Percentiles rank a stretch among this genome's conserved stretches.
Conservation (phyloP, 2,888 invertebrate genomes). For the Serrognathus titanus region DNA sequence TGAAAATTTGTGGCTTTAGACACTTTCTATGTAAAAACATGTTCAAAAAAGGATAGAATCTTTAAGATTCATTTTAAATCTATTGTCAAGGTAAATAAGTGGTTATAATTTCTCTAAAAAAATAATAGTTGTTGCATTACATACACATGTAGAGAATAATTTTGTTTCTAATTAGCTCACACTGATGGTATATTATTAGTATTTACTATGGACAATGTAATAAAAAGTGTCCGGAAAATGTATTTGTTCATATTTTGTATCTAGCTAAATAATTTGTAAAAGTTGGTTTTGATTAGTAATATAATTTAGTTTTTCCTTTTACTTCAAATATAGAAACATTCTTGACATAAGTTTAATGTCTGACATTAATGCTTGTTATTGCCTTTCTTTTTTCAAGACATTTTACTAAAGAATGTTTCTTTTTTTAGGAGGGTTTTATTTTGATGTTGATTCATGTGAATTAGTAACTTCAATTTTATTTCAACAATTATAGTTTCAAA, state of each 20-base stretch:
- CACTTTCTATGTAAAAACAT: slow-evolving; percentile 1
- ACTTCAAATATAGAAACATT: no score
- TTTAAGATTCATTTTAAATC: neutral
- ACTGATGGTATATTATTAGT: slow-evolving; percentile 12
- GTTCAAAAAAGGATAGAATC: neutral
- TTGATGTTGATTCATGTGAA: neutral
- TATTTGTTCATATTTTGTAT: slow-evolving; percentile 5
- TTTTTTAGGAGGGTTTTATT: neutral
- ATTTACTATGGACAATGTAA: slow-evolving; percentile 14
- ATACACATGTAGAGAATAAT: slow-evolving; percentile 15
- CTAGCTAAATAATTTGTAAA: neutral
- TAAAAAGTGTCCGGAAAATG: slow-evolving; percentile 10
- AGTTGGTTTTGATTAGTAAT: neutral
- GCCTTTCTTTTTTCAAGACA: no score
- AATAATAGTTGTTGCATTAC: slow-evolving; percentile 12
- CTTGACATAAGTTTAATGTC: no score
- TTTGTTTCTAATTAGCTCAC: slow-evolving; percentile 18
- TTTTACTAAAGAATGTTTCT: neutral
- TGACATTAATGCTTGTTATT: no score
- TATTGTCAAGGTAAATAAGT: slow-evolving; percentile 1
- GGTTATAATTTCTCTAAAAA: slow-evolving; percentile 12
- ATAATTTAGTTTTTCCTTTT: neutral
- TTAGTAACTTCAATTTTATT: neutral
- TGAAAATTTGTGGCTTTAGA: neutral
- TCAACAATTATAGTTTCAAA: no score